Evolutionary conservation across 2,113 vertebrate genomes (phyloP).

Genomic region (Baryphthengus martii): DNA sequence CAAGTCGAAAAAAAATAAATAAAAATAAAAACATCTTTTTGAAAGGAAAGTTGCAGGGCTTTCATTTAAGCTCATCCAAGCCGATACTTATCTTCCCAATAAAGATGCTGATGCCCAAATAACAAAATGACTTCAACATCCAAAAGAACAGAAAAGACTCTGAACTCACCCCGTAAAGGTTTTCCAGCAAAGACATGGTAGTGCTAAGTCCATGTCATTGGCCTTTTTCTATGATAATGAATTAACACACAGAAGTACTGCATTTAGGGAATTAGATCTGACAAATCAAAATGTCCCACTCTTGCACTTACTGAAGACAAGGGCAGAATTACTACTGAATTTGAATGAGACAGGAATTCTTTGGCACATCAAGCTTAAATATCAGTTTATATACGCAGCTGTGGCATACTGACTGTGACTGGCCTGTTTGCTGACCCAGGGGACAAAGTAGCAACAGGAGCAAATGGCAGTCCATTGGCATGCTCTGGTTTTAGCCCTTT

Average conservation of each 20-base stretch:
- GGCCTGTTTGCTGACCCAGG: not conserved
- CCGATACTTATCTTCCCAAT: not conserved
- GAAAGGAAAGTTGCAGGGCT: not conserved
- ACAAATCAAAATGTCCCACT: not conserved
- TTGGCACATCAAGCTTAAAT: not conserved
- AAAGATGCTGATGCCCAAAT: not conserved
- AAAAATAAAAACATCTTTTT: not conserved
- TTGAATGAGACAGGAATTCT: not conserved
- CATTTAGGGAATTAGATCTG: not conserved
- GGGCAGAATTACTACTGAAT: not conserved
- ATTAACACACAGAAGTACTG: not conserved
- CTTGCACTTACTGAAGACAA: not conserved
- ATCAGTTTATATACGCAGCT: not conserved
- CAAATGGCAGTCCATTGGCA: not conserved
- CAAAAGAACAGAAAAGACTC: not conserved
- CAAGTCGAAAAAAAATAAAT: accelerated
- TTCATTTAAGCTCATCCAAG: not conserved
- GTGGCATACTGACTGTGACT: not conserved
- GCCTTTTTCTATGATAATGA: not conserved
- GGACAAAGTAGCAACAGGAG: not conserved
- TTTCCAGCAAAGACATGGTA: accelerated
- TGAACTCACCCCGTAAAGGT: not conserved
- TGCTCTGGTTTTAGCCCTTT: not conserved
- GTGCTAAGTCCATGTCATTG: not conserved
- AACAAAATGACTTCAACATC: not conserved